These are phyloP conservation scores for Himalopsyche phryganea DNA, from an alignment of 1,140 invertebrate genomes.

Conservation along the genomic window DNA sequence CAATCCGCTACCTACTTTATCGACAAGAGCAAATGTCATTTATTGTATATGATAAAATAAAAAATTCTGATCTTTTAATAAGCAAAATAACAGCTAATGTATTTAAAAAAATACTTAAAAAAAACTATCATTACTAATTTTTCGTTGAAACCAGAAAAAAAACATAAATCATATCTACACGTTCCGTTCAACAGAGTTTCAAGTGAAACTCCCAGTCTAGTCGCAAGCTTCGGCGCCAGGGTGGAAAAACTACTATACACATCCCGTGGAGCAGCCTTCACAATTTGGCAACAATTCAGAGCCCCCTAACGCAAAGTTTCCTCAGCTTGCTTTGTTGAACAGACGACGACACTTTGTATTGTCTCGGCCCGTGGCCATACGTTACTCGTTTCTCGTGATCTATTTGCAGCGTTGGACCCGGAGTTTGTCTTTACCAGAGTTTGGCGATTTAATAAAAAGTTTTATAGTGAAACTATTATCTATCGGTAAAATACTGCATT, in stretches of 20 bases:
- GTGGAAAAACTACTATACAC: not conserved
- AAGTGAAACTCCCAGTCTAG: no score
- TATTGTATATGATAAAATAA: no score
- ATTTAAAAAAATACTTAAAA: no score
- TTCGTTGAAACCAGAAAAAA: no score
- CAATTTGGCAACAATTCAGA: conserved; percentile 19
- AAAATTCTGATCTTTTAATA: no score
- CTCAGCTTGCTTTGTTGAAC: conserved; percentile 15
- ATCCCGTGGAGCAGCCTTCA: not conserved
- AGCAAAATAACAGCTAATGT: no score
- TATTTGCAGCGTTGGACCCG: conserved; percentile 3
- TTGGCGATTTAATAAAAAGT: conserved; percentile 21
- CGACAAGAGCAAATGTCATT: no score
- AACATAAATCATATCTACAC: no score
- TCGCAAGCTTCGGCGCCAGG: no score
- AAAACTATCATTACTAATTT: no score
- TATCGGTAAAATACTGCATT: conserved; percentile 8
- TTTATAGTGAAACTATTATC: conserved; percentile 16
- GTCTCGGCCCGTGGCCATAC: conserved; percentile 19
- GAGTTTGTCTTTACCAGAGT: conserved; percentile 16
- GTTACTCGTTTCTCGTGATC: conserved; percentile 14
- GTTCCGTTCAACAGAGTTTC: no score
- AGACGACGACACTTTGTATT: conserved; percentile 17
- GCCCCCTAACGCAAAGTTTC: conserved; percentile 12
- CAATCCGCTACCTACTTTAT: no score